Conservation (phyloP, 2,113 vertebrate species). For the Amblyornis subalaris region DNA sequence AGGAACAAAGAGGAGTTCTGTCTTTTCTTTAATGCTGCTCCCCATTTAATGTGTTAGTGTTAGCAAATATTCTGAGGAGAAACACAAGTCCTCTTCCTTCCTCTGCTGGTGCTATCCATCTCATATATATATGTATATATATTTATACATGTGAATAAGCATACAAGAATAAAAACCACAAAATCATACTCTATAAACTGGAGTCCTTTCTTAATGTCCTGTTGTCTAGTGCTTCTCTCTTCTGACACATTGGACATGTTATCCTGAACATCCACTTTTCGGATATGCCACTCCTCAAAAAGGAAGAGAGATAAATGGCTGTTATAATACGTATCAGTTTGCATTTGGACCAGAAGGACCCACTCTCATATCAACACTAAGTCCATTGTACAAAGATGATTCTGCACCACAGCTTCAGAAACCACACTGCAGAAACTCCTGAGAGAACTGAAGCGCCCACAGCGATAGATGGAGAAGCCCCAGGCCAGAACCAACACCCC, state of each 20-base stretch:
- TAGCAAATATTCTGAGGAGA: neutral
- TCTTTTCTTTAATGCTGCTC: neutral
- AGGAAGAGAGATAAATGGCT: neutral
- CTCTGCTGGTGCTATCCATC: neutral
- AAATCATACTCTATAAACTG: conserved; percentile 93
- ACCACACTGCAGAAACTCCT: neutral
- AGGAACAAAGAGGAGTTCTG: neutral
- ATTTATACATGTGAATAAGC: neutral
- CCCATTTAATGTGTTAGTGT: neutral
- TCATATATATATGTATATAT: neutral
- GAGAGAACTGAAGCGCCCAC: neutral
- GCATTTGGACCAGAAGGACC: neutral
- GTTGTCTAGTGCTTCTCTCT: conserved; percentile 88
- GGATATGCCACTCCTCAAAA: conserved; percentile 71
- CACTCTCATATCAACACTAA: neutral
- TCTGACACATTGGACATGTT: conserved; percentile 88
- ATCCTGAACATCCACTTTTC: conserved; percentile 67
- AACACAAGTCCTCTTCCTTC: neutral
- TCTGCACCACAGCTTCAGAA: neutral
- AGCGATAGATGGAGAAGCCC: fast-evolving
- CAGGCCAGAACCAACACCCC: neutral
- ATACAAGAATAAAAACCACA: neutral
- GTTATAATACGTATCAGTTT: neutral
- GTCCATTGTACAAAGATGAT: neutral
- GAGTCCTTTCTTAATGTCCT: conserved; percentile 91